Evolutionary conservation across 1,140 invertebrate species (phyloP), one percentile per base, ranked within the genome.

Genomic region (Drosophila auraria): DNA sequence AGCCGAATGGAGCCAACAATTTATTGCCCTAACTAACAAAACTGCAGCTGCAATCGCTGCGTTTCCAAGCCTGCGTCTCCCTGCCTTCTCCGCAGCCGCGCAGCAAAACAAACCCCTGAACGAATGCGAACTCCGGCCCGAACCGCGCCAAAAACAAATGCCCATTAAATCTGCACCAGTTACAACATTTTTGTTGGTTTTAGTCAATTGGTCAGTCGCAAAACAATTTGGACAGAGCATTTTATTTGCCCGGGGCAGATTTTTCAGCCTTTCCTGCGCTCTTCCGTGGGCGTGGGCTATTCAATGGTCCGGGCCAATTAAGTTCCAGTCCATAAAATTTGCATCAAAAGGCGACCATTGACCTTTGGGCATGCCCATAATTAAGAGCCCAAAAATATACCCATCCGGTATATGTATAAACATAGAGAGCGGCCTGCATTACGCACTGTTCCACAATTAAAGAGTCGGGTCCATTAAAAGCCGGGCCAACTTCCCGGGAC

Each of bases 251-350:
- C 50, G 50, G 59, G 57, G 54, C 42, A 54, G 73, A 66, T 77
- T 44, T 77, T 78, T 44, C 38, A 51, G 64, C 38, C 15, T 33
- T 66, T 59, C 38, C 30, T 58, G 47, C 20, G 15, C 20, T 57
- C 50, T 69, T 44, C n/a, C 27, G 56, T n/a, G 27, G 56, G 12
- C 30, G 25, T 14, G 38, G 42, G 20, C 38, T 9, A 69, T 57
- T 69, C 69, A 50, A 70, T 40, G 69, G 69, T 17, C 53, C 53
- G 44, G 62, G 61, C 75, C 86, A 90, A 90, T 89, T 90, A 89
- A 82, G 75, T 90, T 90, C 56, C 86, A 86, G 86, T 82, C 78
- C 81, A 89, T 89, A 84, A 89, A 89, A 74, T 76, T 63, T 84
- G 83, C 77, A 87, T 84, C 73, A 80, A 65, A 66, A 57, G 30